Evolutionary conservation across 2,888 invertebrate genomes (phyloP).

Genomic region (Nymphalis urticae): DNA sequence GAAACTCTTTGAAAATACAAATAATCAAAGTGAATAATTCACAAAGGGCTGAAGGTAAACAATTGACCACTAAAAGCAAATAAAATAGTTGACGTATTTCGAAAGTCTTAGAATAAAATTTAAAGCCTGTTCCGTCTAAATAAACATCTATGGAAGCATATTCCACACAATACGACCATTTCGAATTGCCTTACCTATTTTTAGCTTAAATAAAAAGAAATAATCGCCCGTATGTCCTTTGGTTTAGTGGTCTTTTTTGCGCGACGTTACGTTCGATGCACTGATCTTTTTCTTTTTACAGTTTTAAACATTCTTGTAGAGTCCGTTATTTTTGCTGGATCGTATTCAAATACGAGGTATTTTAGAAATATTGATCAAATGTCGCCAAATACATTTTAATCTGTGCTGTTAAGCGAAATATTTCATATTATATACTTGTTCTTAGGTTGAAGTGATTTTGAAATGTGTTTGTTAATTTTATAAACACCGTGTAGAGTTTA

Average conservation of each 20-base stretch:
- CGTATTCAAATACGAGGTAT: slow-evolving; percentile 20
- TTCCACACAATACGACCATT: slow-evolving; percentile 34
- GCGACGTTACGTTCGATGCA: slow-evolving; percentile 20
- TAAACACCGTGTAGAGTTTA: no score
- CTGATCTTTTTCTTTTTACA: slow-evolving; percentile 27
- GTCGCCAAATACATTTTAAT: slow-evolving; percentile 1
- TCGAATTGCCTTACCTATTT: slow-evolving; percentile 37
- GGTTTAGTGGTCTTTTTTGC: slow-evolving; percentile 25
- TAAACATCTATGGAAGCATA: slow-evolving; percentile 33
- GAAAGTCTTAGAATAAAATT: slow-evolving; percentile 36
- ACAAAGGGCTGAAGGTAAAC: slow-evolving; percentile 27
- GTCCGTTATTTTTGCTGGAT: slow-evolving; percentile 27
- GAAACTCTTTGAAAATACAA: slow-evolving; percentile 13
- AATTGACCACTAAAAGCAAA: slow-evolving; percentile 35
- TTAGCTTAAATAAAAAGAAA: slow-evolving; percentile 35
- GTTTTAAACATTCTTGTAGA: slow-evolving; percentile 27
- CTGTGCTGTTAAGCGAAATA: neutral
- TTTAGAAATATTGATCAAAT: slow-evolving; percentile 15
- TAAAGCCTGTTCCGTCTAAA: slow-evolving; percentile 33
- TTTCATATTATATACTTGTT: neutral
- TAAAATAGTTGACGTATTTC: slow-evolving; percentile 29
- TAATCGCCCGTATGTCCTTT: slow-evolving; percentile 24
- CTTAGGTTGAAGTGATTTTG: no score
- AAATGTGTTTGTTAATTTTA: no score
- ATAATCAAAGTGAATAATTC: slow-evolving; percentile 25